Conservation (phyloP, 2,113 vertebrate genomes). For the Mastomys natalensis region DNA sequence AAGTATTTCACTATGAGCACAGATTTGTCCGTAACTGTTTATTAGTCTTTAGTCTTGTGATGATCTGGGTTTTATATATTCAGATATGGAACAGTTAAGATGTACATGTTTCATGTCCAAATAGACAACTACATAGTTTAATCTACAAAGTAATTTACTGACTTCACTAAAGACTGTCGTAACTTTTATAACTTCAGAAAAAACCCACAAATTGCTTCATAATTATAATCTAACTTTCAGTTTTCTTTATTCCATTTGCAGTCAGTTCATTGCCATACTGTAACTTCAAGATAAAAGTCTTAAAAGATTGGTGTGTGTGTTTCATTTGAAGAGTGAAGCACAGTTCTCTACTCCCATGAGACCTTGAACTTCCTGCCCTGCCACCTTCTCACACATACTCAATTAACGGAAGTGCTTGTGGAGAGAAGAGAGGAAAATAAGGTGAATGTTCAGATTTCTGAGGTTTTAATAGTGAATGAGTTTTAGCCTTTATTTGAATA, state of each 20-base stretch:
- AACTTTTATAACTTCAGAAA: constrained; percentile 29
- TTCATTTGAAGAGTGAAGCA: constrained; percentile 8
- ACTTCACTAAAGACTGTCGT: not conserved
- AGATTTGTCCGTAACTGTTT: constrained; percentile 33
- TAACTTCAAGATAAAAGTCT: not conserved
- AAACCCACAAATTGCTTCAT: not conserved
- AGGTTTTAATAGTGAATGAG: not conserved
- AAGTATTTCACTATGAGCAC: not conserved
- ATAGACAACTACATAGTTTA: not conserved
- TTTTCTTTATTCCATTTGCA: not conserved
- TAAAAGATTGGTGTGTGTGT: not conserved
- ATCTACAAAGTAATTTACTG: constrained; percentile 10
- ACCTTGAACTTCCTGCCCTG: not conserved
- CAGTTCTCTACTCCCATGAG: not conserved
- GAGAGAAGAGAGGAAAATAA: not conserved
- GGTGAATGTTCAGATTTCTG: not conserved
- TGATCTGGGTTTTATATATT: constrained; percentile 10
- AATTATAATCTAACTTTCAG: not conserved
- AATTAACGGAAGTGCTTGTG: not conserved
- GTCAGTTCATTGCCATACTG: constrained; percentile 5
- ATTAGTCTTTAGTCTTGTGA: not conserved
- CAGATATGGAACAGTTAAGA: not conserved
- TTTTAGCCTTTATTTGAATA: not conserved
- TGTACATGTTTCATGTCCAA: constrained; percentile 15
- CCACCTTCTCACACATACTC: not conserved